Percentiles rank a stretch among this genome's conserved stretches.
phyloP scores from a whole-genome alignment of 1,140 invertebrate species.

The Rhopalosiphum maidis region DNA sequence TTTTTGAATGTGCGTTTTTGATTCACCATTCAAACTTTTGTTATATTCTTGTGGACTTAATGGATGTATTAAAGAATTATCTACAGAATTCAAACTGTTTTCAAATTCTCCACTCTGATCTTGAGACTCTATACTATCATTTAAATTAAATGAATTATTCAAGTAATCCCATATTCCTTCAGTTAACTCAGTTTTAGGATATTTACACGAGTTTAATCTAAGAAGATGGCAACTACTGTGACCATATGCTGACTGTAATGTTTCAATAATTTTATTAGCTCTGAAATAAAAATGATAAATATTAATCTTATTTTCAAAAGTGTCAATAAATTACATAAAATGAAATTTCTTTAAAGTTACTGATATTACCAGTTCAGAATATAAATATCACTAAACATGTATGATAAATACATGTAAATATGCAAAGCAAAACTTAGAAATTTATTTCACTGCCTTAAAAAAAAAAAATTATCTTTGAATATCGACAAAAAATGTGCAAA shows the following conservation, averaged over 20 bases:
- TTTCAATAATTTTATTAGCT: conserved; percentile 81
- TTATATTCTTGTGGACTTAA: conserved; percentile 64
- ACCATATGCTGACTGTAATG: conserved; percentile 85
- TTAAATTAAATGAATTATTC: neutral
- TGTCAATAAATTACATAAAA: neutral
- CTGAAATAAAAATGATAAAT: conserved; percentile 21
- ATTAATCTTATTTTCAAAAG: neutral
- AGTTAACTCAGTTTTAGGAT: conserved; percentile 8
- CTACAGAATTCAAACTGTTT: conserved; percentile 32
- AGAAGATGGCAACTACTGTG: conserved; percentile 85
- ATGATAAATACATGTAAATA: no score
- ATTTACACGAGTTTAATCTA: conserved; percentile 79
- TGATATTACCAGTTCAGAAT: no score
- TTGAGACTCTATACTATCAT: neutral
- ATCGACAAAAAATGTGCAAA: no score
- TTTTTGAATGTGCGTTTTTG: conserved; percentile 59
- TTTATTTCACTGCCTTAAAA: no score
- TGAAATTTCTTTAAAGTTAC: neutral
- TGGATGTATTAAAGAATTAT: conserved; percentile 66
- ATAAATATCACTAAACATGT: no score
- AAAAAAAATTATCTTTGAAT: no score
- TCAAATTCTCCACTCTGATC: conserved; percentile 49
- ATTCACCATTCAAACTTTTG: conserved; percentile 62
- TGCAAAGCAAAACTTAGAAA: no score
- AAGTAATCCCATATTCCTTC: conserved; percentile 43